Conservation (phyloP, 2,888 invertebrate genomes). For the Ernsta delagoae region DNA sequence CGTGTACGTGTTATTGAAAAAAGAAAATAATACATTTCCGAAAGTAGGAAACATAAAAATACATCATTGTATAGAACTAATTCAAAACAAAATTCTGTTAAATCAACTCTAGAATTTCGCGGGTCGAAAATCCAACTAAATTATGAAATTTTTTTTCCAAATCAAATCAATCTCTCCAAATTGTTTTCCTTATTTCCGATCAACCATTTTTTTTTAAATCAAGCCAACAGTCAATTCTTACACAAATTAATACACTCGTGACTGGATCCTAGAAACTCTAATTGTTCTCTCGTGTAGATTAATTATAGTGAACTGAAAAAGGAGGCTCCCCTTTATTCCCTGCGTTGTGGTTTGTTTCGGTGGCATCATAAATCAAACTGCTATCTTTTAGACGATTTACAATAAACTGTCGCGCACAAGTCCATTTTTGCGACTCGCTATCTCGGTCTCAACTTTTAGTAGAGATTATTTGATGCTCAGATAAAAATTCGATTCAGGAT, state of each 20-base stretch:
- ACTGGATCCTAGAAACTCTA: conserved; percentile 8
- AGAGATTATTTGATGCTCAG: conserved; percentile 20
- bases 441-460: conserved; percentile 20
- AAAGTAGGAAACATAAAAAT: too few species aligned
- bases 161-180: too few species aligned
- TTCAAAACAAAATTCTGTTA: too few species aligned
- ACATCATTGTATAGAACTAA: too few species aligned
- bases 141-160: too few species aligned
- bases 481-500: conserved; percentile 22
- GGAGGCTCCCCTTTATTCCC: not conserved
- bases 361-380: conserved; percentile 28
- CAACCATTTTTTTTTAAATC: too few species aligned
- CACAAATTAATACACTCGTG: conserved; percentile 12
- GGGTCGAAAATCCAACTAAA: too few species aligned
- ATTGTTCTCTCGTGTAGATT: conserved; percentile 24
- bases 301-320: conserved; percentile 18
- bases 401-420: conserved; percentile 26
- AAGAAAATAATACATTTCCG: too few species aligned
- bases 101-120: too few species aligned
- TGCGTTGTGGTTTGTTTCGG: conserved; percentile 17
- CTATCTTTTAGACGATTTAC: conserved; percentile 33
- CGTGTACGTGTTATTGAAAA: too few species aligned
- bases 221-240: not conserved
- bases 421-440: conserved; percentile 14
- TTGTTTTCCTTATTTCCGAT: too few species aligned